Conservation (phyloP, 2,888 invertebrate genomes). For the Orthosia cruda region DNA sequence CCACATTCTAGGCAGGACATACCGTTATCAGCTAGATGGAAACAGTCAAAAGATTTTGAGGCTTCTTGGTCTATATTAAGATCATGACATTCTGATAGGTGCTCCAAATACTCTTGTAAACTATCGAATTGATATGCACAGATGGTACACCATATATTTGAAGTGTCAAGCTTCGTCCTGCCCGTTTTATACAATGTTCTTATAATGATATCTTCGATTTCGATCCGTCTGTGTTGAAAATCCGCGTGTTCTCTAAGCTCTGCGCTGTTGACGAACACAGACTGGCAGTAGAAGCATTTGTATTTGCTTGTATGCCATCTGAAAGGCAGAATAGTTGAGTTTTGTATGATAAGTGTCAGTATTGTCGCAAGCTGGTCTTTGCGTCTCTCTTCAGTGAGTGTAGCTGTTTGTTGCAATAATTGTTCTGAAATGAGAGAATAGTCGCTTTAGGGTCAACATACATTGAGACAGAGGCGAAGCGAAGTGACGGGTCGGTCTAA, state of each 20-base stretch:
- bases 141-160: constrained; percentile 74
- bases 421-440: constrained; percentile 62
- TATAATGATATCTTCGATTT: constrained; percentile 67
- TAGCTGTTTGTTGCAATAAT: constrained; percentile 23
- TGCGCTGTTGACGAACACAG: constrained; percentile 48
- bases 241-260: constrained; percentile 68
- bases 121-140: constrained; percentile 68
- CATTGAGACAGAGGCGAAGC: too few relatives aligned
- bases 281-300: constrained; percentile 68
- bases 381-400: constrained; percentile 49
- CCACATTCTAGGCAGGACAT: constrained; percentile 79
- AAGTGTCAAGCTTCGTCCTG: constrained; percentile 76
- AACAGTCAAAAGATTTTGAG: constrained; percentile 68
- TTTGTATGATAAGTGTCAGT: constrained; percentile 59
- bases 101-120: constrained; percentile 73
- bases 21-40: constrained; percentile 74
- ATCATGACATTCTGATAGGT: constrained; percentile 68
- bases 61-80: constrained; percentile 63
- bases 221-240: constrained; percentile 71
- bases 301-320: constrained; percentile 66
- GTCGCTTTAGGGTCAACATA: constrained; percentile 43
- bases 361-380: constrained; percentile 60
- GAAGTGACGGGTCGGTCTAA: too few relatives aligned
- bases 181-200: constrained; percentile 57
- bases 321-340: constrained; percentile 69